phyloP scores from a whole-genome alignment of 2,888 invertebrate genomes.

The Flabesymbios commensalis region DNA sequence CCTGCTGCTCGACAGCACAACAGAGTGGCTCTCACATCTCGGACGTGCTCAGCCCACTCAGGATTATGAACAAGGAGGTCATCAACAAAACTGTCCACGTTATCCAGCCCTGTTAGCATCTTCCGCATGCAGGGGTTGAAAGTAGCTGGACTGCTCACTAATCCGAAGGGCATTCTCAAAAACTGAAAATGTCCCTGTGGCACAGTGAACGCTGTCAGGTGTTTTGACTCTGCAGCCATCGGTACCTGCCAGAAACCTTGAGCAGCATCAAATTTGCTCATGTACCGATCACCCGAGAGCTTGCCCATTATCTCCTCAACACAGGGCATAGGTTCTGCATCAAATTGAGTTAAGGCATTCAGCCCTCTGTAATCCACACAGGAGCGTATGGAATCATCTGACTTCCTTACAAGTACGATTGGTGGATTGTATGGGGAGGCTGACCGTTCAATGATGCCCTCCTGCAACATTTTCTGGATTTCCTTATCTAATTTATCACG shows the following conservation, averaged over 20 bases:
- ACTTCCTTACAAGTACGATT: not conserved
- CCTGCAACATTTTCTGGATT: not conserved
- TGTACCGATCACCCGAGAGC: not conserved
- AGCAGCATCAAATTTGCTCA: not conserved
- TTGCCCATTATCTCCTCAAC: not conserved
- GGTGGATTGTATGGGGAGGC: not conserved
- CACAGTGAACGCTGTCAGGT: not conserved
- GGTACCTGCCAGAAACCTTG: slow-evolving; percentile 7
- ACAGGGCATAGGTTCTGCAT: not conserved
- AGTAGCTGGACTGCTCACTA: not conserved
- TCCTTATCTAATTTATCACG: not conserved
- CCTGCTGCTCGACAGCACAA: not conserved
- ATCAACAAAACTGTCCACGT: not conserved
- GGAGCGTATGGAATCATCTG: not conserved
- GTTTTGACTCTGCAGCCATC: not conserved
- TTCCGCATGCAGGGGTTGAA: not conserved
- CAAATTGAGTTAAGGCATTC: not conserved
- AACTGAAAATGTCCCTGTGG: slow-evolving; percentile 2
- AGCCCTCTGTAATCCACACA: not conserved
- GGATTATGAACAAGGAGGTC: not conserved
- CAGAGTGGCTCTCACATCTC: not conserved
- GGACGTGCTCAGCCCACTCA: not conserved
- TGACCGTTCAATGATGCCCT: slow-evolving; percentile 2
- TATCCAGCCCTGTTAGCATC: not conserved
- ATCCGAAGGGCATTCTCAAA: slow-evolving; percentile 2